Percentiles rank a stretch among this genome's conserved stretches.
Evolutionary conservation across 2,888 invertebrate species (phyloP).

Genomic region (Volucella zonaria): DNA sequence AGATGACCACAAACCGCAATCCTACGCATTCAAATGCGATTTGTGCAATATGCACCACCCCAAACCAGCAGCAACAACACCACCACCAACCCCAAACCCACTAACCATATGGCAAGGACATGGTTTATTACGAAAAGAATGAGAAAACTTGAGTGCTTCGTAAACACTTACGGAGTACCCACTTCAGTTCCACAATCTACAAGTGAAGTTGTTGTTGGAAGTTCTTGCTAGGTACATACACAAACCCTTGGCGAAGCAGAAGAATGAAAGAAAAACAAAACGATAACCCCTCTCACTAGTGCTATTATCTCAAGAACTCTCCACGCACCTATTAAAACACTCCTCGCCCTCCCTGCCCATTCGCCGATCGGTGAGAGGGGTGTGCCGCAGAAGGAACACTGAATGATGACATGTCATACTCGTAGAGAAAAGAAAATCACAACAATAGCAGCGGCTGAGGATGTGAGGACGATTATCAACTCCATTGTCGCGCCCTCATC

Average conservation of each 20-base stretch:
- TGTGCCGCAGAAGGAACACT: slow-evolving; percentile 3
- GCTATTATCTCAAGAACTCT: slow-evolving; percentile 67
- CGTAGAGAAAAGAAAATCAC: slow-evolving; percentile 57
- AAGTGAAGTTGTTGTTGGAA: slow-evolving; percentile 57
- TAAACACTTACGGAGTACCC: slow-evolving; percentile 59
- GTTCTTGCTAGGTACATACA: slow-evolving; percentile 31
- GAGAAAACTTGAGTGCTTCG: slow-evolving; percentile 72
- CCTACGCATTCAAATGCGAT: slow-evolving; percentile 71
- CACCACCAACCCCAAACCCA: not conserved
- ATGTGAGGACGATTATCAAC: slow-evolving; percentile 67
- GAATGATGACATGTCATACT: slow-evolving; percentile 58
- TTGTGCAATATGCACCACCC: slow-evolving; percentile 57
- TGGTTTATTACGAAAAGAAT: slow-evolving; percentile 66
- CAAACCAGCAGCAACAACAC: not conserved
- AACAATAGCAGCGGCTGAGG: slow-evolving; percentile 30
- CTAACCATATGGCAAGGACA: slow-evolving; percentile 71
- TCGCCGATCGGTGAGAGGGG: slow-evolving; percentile 7
- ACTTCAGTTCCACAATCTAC: slow-evolving; percentile 46
- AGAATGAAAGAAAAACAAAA: slow-evolving; percentile 46
- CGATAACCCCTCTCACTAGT: slow-evolving; percentile 42
- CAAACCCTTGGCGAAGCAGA: slow-evolving; percentile 3
- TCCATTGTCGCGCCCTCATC: slow-evolving; percentile 71
- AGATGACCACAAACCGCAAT: slow-evolving; percentile 69
- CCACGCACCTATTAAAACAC: slow-evolving; percentile 69
- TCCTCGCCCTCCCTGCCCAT: not conserved